Conservation (phyloP, 2,888 invertebrate species). For the Coleophora flavipennella region DNA sequence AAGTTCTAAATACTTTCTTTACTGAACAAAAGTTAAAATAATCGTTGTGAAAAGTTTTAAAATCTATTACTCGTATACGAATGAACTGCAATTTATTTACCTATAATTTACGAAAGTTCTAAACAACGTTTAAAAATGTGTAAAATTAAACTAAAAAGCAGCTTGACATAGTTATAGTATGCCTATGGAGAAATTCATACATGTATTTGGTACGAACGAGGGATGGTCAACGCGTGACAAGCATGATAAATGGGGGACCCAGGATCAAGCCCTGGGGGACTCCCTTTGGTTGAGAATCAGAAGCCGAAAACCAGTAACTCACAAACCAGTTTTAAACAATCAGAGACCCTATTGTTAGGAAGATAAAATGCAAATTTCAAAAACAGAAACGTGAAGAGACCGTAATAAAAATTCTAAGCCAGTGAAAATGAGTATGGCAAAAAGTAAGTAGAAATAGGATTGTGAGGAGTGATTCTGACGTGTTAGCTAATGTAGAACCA, state of each 20-base stretch:
- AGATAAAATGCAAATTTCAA: not conserved
- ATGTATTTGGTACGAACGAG: conserved; percentile 55
- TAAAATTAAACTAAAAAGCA: no score
- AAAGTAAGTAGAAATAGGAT: conserved; percentile 42
- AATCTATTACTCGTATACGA: not conserved
- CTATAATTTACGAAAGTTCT: not conserved
- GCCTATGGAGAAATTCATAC: conserved; percentile 17
- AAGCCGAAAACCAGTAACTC: conserved; percentile 33
- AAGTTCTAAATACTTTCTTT: no score
- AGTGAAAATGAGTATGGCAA: conserved; percentile 57
- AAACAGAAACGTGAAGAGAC: conserved; percentile 20
- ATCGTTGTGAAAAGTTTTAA: no score
- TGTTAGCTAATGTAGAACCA: conserved; percentile 7
- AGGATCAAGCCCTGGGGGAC: conserved; percentile 66
- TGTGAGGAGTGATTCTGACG: conserved; percentile 24
- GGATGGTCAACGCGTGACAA: conserved; percentile 71
- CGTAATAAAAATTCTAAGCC: conserved; percentile 48
- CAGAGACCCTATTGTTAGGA: not conserved
- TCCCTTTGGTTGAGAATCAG: conserved; percentile 48
- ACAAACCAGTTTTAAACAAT: conserved; percentile 14
- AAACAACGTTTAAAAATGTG: not conserved
- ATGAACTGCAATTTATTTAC: not conserved
- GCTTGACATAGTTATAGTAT: no score
- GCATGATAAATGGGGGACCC: conserved; percentile 67
- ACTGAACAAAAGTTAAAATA: no score